Evolutionary conservation across 64 coral and sea anemone genomes (phyloP), one percentile per base, ranked within the genome.

Genomic region (Trachythela sp.): DNA sequence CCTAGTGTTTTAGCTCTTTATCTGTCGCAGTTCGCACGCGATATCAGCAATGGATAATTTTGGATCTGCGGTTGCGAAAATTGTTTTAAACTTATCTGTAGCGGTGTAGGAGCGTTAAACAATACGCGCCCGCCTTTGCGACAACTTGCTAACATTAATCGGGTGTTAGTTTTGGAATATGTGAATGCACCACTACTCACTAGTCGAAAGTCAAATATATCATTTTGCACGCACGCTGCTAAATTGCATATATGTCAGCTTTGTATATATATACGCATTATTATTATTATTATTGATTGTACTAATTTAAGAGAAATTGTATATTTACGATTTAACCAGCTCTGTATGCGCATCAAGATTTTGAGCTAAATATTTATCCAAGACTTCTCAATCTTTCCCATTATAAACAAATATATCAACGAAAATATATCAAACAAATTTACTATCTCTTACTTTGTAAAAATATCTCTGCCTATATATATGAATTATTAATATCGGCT

Each of bases 401-500:
- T 64, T 52, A 8, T 26, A 64, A 64, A 64, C 56, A 64, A 64
- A 20, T 64, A 64, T 64, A 24, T 26, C 56, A 64, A n/a, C 26
- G 20, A 20, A 27, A 64, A 27, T 27, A 45, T 68, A 15, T 2
- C 30, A 36, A 80, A 35, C 75, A 38, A 39, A 35, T 20, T 80
- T 80, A 36, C 75, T 36, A 35, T 80, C 75, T 35, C 37, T 35
- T 80, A 80, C 33, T 80, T 80, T 80, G 75, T 80, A 80, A 80
- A 80, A 80, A 37, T 80, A 80, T 80, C 75, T 80, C 37, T 15
- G 75, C 3, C 75, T 22, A 80, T n/a, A n/a, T n/a, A n/a, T n/a
- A n/a, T 80, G 75, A 80, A 80, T 80, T 29, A 80, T 80, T 80
- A 80, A 80, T 80, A 64, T 64, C 75, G 31, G 37, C 75, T 80